Evolutionary conservation across 2,797 vertebrate species (phyloP), one percentile per base, ranked within the genome.

Genomic region (Lagorchestes hirsutus): DNA sequence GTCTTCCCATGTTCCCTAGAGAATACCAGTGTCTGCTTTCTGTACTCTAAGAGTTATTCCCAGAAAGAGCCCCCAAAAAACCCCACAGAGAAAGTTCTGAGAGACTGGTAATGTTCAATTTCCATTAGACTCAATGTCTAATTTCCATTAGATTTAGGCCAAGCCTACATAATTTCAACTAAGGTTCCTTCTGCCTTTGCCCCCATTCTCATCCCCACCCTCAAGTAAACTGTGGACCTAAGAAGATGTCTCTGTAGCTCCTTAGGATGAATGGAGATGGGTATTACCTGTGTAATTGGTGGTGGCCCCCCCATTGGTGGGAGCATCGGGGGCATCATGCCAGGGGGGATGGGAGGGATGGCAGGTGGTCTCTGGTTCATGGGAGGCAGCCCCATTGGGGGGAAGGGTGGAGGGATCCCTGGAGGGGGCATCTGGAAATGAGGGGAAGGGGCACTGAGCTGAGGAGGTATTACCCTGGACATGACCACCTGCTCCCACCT

Each of bases 251-350:
- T 16, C 82, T 92, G 92, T 93, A 91, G 91, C 12, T 31, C 92
- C 82, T 54, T 87, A 27, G 5, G 27, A 91, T 40, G 55, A 92
- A 95, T 90, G 40, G 54, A 74, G n/a, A 94, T n/a, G 54, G n/a
- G 90, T 55, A 91, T 98, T 98, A 99, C 98, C 98, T 99, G 98
- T 95, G 98, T 98, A 95, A 99, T 97, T 40, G 98, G 98, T 16
- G 98, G 98, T 52, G 98, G 98, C 0, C 98, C 98, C 95, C 98
- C 98, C 98, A 99, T 98, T 54, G 98, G 98, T 93, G 98, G 98
- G 91, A 99, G 98, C 98, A 99, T 98, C 40, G 98, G 98, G 29
- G 98, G 98, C 98, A 99, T 97, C 98, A 99, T 98, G 95, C 98
- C 98, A 34, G 98, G 98, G 50, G 98, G 98, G 96, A 99, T 98